Evolutionary conservation across 1,140 invertebrate genomes (phyloP).

Genomic region (Drosophila ananassae): DNA sequence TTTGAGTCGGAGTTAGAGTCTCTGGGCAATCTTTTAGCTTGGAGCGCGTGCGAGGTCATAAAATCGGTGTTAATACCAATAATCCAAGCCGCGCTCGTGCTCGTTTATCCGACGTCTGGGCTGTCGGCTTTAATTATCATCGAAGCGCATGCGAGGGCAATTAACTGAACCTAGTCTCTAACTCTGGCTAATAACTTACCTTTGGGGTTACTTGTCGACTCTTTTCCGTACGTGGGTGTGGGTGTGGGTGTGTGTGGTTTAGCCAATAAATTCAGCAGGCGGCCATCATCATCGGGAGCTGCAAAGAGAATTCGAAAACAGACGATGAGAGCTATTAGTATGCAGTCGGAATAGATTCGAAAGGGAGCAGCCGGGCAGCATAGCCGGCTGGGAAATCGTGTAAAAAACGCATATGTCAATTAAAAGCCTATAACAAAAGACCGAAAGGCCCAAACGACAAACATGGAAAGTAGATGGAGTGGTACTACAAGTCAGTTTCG

Average conservation of each 20-base stretch:
- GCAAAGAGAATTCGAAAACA: slow-evolving; percentile 43
- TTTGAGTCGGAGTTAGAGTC: slow-evolving; percentile 4
- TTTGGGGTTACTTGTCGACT: slow-evolving; percentile 28
- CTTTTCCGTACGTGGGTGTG: not conserved
- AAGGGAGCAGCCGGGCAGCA: slow-evolving; percentile 17
- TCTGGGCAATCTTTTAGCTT: slow-evolving; percentile 17
- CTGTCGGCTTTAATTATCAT: slow-evolving; percentile 62
- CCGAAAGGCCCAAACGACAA: slow-evolving; percentile 20
- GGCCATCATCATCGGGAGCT: slow-evolving; percentile 37
- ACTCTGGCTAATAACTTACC: slow-evolving; percentile 63
- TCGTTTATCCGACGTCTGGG: slow-evolving; percentile 21
- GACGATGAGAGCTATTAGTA: slow-evolving; percentile 58
- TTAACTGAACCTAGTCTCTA: slow-evolving; percentile 59
- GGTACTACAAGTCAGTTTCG: slow-evolving; percentile 55
- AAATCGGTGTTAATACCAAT: slow-evolving; percentile 71
- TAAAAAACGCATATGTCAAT: slow-evolving; percentile 77
- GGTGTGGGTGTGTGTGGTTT: slow-evolving; percentile 8
- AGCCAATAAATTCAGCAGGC: slow-evolving; percentile 62
- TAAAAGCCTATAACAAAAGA: slow-evolving; percentile 78
- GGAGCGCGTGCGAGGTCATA: slow-evolving; percentile 63
- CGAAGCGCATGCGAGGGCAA: slow-evolving; percentile 57
- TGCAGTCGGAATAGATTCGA: slow-evolving; percentile 44
- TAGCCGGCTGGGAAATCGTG: slow-evolving; percentile 63
- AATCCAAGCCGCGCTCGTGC: slow-evolving; percentile 37
- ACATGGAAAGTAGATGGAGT: slow-evolving; percentile 30